Evolutionary conservation across 1,140 invertebrate genomes (phyloP), one percentile per base, ranked within the genome.

Genomic region (Tigriopus japonicus): DNA sequence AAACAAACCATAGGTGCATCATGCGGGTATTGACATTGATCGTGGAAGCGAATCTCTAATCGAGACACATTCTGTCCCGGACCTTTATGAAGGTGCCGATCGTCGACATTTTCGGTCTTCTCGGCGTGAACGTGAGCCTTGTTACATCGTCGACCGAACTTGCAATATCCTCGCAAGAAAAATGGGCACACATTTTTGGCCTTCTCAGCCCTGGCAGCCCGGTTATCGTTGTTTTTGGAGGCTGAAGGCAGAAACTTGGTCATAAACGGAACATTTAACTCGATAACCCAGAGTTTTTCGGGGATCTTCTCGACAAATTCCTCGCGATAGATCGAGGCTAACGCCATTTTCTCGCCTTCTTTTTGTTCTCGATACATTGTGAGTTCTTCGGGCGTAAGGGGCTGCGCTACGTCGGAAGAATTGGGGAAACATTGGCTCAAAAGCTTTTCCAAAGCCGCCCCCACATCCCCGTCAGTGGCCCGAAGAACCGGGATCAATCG

Each of bases 31-130:
- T 14, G 14, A 23, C 55, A 58, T n/a, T 58, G 15, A 19, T 23
- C 21, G 15, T 49, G 59, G 53, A 61, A 61, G n/a, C 59, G 15
- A n/a, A 61, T 61, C 21, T 61, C 59, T 14, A 61, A 40, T 23
- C 17, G 5, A 15, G 53, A 61, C 1, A 15, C 14, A 41, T 51
- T 52, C 13, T 61, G 49, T 13, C 53, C 52, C 21, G 17, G n/a
- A 35, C 35, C 40, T 15, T 28, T 41, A 9, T 55, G 17, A 10
- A 61, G 35, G 23, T 61, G 59, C 5, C 35, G 23, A 3, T 61
- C 59, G 19, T 61, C 59, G 21, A 51, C 43, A 10, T 58, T 24
- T 3, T 2, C 42, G 42, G 42, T 14, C 10, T 17, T 56, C 5
- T 45, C 42, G 10, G 23, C 6, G 14, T 13, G 14, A 23, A 35